Evolutionary conservation across 2,113 vertebrate genomes (phyloP).

Genomic region (Romanogobio albipinnatus): DNA sequence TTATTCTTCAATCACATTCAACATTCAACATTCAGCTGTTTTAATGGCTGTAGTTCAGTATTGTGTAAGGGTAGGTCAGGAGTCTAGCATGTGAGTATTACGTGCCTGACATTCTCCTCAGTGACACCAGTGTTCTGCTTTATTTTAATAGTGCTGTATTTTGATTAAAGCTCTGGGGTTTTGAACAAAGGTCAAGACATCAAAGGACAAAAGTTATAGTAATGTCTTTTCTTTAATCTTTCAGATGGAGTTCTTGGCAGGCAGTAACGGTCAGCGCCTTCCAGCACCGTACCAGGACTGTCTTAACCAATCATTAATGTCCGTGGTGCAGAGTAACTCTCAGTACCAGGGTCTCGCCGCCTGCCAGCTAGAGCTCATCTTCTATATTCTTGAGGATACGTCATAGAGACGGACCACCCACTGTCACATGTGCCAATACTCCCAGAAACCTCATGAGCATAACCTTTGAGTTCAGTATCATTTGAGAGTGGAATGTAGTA

Average conservation of each 20-base stretch:
- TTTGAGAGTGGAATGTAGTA: background rate
- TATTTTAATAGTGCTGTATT: background rate
- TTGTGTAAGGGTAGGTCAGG: background rate
- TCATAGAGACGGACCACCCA: slow-evolving; percentile 70
- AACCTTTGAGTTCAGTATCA: slow-evolving; percentile 48
- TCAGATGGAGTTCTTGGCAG: slow-evolving; percentile 93
- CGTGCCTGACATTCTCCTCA: background rate
- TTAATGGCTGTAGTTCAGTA: background rate
- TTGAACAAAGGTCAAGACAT: background rate
- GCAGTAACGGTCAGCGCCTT: slow-evolving; percentile 92
- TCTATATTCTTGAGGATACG: slow-evolving; percentile 97
- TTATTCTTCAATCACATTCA: background rate
- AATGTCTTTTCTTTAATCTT: background rate
- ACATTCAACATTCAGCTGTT: background rate
- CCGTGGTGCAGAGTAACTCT: slow-evolving; percentile 92
- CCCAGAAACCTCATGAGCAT: slow-evolving; percentile 35
- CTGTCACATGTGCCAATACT: slow-evolving; percentile 19
- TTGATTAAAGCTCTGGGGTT: background rate
- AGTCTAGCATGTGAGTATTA: background rate
- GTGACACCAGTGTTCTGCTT: background rate
- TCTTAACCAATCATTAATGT: slow-evolving; percentile 90
- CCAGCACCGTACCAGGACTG: slow-evolving; percentile 92
- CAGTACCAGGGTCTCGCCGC: slow-evolving; percentile 87
- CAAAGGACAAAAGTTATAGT: background rate
- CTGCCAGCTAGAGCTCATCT: slow-evolving; percentile 93